A percentile compares a stretch with the other conserved stretches of the same genome.
These are phyloP conservation scores for Andricus grossulariae DNA, from an alignment of 1,140 invertebrate genomes.

Conservation along the genomic window DNA sequence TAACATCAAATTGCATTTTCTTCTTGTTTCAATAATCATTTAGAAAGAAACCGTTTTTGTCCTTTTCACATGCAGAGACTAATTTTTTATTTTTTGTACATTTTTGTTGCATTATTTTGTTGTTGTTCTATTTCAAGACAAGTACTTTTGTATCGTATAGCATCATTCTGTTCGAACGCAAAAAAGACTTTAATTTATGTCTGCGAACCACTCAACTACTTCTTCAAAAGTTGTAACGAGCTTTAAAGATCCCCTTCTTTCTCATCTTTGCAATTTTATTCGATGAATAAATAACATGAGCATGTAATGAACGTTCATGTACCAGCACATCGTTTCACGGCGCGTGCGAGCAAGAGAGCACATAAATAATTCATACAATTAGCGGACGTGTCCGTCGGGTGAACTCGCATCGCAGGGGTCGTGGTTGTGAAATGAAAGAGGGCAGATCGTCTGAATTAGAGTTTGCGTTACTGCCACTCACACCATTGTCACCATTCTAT, in stretches of 20 bases:
- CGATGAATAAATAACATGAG: slow-evolving; percentile 26
- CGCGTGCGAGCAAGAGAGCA: slow-evolving; percentile 58
- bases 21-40: no score
- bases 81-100: no score
- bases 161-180: no score
- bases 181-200: no score
- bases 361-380: slow-evolving; percentile 62
- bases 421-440: slow-evolving; percentile 52
- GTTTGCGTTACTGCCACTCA: background rate
- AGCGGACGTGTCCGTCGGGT: slow-evolving; percentile 56
- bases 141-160: background rate
- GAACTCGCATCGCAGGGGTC: slow-evolving; percentile 52
- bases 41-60: no score
- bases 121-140: background rate
- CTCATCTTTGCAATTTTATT: slow-evolving; percentile 8
- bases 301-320: slow-evolving; percentile 21
- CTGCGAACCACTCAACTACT: no score
- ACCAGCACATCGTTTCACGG: slow-evolving; percentile 52
- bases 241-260: slow-evolving; percentile 3
- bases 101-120: no score
- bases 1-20: background rate
- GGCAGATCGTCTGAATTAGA: slow-evolving; percentile 31
- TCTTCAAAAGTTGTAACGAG: background rate
- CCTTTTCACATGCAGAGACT: no score
- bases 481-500: background rate